These are phyloP conservation scores for Litocranius walleri DNA, from an alignment of 2,113 vertebrate genomes.

Conservation along the genomic window DNA sequence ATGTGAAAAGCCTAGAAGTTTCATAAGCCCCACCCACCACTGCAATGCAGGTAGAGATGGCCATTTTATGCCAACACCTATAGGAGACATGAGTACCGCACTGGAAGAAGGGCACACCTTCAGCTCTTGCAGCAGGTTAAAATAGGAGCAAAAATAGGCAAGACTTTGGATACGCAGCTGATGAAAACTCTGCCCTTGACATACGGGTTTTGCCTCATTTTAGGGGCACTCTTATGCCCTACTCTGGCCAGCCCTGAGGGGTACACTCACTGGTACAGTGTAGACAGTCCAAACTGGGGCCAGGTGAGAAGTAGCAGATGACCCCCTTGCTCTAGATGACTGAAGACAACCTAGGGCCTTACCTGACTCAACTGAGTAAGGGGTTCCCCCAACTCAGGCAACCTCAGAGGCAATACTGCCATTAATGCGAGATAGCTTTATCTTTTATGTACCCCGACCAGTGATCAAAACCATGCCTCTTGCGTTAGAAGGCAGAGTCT, in stretches of 20 bases:
- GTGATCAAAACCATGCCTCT: background rate
- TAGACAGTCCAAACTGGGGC: background rate
- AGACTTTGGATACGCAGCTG: background rate
- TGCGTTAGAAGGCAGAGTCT: background rate
- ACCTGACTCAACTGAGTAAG: background rate
- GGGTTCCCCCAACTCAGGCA: background rate
- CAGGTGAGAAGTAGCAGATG: background rate
- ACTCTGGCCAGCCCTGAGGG: background rate
- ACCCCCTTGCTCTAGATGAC: rapidly evolving
- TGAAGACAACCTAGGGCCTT: background rate
- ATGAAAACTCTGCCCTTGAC: background rate
- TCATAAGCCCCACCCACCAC: background rate
- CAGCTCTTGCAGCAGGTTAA: background rate
- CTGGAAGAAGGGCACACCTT: rapidly evolving
- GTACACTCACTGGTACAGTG: background rate
- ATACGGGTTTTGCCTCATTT: background rate
- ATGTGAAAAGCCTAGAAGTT: background rate
- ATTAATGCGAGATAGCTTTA: background rate
- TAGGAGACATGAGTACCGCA: rapidly evolving
- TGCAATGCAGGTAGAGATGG: background rate
- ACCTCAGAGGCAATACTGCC: background rate
- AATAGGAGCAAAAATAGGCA: background rate
- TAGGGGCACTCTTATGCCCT: background rate
- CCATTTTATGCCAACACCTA: too few relatives aligned
- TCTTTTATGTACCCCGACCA: background rate